These are phyloP conservation scores for Sinocyclocheilus anophthalmus DNA, from an alignment of 2,113 vertebrate species.

Conservation along the genomic window DNA sequence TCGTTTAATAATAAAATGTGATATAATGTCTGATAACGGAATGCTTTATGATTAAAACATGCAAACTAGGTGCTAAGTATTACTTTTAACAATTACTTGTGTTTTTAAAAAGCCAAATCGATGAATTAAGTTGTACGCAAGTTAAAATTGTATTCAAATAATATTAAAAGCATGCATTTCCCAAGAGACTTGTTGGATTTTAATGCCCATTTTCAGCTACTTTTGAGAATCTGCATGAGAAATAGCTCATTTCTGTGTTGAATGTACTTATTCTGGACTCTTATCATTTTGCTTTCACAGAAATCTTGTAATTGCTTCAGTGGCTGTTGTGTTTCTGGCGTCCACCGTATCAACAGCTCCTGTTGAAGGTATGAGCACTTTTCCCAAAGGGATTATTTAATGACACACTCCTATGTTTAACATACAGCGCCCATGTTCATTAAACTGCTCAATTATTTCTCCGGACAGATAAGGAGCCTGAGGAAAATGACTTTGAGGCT, in stretches of 20 bases:
- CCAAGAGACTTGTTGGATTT: not conserved
- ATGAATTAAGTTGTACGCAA: not conserved
- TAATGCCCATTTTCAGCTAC: not conserved
- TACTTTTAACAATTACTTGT: not conserved
- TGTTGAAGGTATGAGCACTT: conserved; percentile 68
- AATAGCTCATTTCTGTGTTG: not conserved
- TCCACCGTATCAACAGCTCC: conserved; percentile 64
- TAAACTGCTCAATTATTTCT: not conserved
- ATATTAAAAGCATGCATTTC: not conserved
- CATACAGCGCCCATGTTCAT: not conserved
- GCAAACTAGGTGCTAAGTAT: not conserved
- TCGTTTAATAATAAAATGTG: not conserved
- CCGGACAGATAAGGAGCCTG: conserved; percentile 71
- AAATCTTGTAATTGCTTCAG: conserved; percentile 67
- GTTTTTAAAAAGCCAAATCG: not conserved
- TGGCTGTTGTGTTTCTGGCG: conserved; percentile 60
- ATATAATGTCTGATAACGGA: not conserved
- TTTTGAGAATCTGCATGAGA: not conserved
- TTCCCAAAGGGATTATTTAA: conserved; percentile 14
- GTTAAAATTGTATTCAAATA: not conserved
- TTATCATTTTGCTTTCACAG: conserved; percentile 58
- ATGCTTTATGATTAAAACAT: not conserved
- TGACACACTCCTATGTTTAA: conserved; percentile 27
- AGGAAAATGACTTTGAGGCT: conserved; percentile 67
- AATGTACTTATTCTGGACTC: not conserved